A percentile compares a stretch with the other conserved stretches of the same genome.
These are phyloP conservation scores for Calyptomena viridis DNA, from an alignment of 2,113 vertebrate genomes.

Conservation along the genomic window DNA sequence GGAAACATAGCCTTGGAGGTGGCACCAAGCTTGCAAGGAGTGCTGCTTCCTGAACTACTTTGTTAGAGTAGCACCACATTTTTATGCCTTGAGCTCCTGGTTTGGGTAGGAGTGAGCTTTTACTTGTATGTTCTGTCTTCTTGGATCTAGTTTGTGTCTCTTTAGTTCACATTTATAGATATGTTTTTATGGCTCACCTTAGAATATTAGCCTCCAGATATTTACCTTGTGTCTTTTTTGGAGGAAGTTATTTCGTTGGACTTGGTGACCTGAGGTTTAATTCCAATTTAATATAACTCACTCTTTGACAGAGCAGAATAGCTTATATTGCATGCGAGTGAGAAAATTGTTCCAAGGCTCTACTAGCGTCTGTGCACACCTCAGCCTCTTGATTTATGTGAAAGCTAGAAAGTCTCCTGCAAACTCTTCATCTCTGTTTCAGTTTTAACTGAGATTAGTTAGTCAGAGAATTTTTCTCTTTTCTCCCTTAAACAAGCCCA, in stretches of 20 bases:
- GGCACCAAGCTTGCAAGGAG: fast-evolving
- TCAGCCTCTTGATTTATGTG: neutral
- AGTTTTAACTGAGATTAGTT: neutral
- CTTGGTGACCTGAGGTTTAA: neutral
- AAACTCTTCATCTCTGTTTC: neutral
- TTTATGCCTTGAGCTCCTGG: neutral
- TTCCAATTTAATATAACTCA: neutral
- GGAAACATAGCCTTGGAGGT: neutral
- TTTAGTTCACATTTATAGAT: neutral
- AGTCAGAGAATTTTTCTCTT: neutral
- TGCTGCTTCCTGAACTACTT: neutral
- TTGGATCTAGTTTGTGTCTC: neutral
- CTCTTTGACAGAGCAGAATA: neutral
- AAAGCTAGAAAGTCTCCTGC: neutral
- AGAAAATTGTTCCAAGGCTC: neutral
- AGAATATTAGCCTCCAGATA: neutral
- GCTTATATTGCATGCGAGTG: neutral
- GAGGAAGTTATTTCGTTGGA: neutral
- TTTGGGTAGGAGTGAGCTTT: neutral
- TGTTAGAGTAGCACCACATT: neutral
- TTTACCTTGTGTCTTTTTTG: neutral
- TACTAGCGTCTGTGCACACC: neutral
- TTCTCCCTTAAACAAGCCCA: neutral
- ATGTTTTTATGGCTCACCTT: neutral
- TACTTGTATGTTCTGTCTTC: fast-evolving